Evolutionary conservation across 2,113 vertebrate species (phyloP).

Genomic region (Rhinoderma darwinii): DNA sequence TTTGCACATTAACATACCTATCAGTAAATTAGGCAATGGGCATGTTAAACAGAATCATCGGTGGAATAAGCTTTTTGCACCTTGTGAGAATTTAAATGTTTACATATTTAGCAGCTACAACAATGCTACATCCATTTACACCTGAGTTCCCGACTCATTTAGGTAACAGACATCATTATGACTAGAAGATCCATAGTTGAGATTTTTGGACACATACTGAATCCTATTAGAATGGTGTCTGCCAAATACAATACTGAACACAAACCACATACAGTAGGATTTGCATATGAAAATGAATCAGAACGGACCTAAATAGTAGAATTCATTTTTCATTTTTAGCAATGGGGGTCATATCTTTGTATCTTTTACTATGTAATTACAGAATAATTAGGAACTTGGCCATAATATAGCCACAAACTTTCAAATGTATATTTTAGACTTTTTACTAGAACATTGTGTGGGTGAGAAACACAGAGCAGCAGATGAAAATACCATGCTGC

Average conservation of each 20-base stretch:
- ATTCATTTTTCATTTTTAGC: neutral
- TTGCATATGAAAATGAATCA: constrained; percentile 4
- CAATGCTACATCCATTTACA: neutral
- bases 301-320: neutral
- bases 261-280: constrained; percentile 7
- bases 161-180: neutral
- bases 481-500: neutral
- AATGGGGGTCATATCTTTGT: neutral
- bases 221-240: neutral
- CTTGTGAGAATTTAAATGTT: neutral
- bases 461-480: neutral
- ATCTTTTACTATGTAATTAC: neutral
- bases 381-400: constrained; percentile 2
- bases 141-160: neutral
- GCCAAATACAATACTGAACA: constrained; percentile 20
- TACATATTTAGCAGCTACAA: neutral
- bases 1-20: constrained; percentile 22
- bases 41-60: neutral
- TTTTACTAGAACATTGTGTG: constrained; percentile 7
- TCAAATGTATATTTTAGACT: constrained; percentile 7
- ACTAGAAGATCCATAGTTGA: neutral
- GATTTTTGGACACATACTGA: constrained; percentile 1
- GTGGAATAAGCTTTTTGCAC: neutral
- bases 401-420: constrained; percentile 4
- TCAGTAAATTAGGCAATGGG: neutral